Base-by-base conservation (phyloP, 2,797 vertebrate species). In the Varecia variegata region DNA sequence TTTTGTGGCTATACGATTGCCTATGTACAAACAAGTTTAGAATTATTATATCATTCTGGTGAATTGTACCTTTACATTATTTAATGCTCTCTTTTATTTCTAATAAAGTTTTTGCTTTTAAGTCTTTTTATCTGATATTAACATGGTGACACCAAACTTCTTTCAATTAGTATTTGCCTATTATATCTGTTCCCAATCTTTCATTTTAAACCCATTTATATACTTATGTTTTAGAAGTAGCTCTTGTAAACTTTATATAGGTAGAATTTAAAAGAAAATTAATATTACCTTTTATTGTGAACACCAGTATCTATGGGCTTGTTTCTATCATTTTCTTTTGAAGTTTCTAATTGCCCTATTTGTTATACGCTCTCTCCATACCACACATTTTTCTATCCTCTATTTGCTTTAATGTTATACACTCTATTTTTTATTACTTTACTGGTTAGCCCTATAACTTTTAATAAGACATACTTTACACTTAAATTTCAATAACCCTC, bases 41-140 rank as follows among this genome's bases (percentile, higher is more conserved):
- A 58, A 35, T 82, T 81, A 52, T n/a, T 71, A 21, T 32, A 81
- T 56, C 54, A 62, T 92, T 32, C 27, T 77, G 12, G 38, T 76
- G 65, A 96, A 79, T 10, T 88, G 25, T 30, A 81, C 52, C 4
- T 68, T 84, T 79, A 88, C 18, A 71, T 87, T 40, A 76, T 52
- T 1, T 40, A 88, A 62, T 58, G 1, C 56, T 58, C 25, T 89
- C 50, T 91, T 85, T 67, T 62, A 87, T 52, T 45, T 15, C 21
- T 93, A 90, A 85, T 84, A 38, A 88, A 93, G 23, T 25, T 80
- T 97, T 71, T 93, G 30, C 43, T 77, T 81, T 93, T 79, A 96
- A 73, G 17, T 23, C n/a, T 35, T 80, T 93, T 93, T 73, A 91
- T 43, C 30, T 85, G 62, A 62, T 81, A 81, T 76, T 71, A 92